These are phyloP conservation scores for Prionace glauca DNA, from an alignment of 2,797 vertebrate genomes.

Conservation along the genomic window DNA sequence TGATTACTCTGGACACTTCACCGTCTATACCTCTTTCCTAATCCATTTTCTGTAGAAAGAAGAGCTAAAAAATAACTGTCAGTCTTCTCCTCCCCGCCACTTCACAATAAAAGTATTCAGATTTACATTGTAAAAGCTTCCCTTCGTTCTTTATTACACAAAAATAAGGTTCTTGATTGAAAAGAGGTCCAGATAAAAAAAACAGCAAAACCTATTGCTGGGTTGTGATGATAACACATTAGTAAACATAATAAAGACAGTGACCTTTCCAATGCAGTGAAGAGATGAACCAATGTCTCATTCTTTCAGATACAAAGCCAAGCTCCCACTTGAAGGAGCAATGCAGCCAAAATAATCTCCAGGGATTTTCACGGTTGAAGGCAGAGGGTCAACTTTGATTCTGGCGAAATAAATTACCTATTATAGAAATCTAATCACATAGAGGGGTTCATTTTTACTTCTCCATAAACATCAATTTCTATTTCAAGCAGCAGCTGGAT, in stretches of 20 bases:
- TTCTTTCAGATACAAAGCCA: conserved; percentile 31
- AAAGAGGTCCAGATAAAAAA: conserved; percentile 27
- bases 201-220: conserved; percentile 16
- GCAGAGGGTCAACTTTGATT: conserved; percentile 36
- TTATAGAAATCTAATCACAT: conserved; percentile 37
- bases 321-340: conserved; percentile 20
- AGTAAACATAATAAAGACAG: conserved; percentile 38
- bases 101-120: not conserved
- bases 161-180: conserved; percentile 32
- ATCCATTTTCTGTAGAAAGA: not conserved
- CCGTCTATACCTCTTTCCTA: not conserved
- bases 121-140: conserved; percentile 29
- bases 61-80: conserved; percentile 23
- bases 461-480: conserved; percentile 36
- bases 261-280: conserved; percentile 31
- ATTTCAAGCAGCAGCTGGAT: conserved; percentile 33
- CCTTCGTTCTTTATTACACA: conserved; percentile 37
- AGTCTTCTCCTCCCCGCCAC: not conserved
- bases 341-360: conserved; percentile 36
- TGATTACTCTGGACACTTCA: conserved; percentile 23
- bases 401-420: conserved; percentile 36
- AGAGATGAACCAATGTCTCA: conserved; percentile 37
- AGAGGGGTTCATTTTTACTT: conserved; percentile 35
- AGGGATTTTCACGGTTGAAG: conserved; percentile 29
- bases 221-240: conserved; percentile 31